Conservation (phyloP, 2,113 vertebrate genomes). For the Megaleporinus macrocephalus region DNA sequence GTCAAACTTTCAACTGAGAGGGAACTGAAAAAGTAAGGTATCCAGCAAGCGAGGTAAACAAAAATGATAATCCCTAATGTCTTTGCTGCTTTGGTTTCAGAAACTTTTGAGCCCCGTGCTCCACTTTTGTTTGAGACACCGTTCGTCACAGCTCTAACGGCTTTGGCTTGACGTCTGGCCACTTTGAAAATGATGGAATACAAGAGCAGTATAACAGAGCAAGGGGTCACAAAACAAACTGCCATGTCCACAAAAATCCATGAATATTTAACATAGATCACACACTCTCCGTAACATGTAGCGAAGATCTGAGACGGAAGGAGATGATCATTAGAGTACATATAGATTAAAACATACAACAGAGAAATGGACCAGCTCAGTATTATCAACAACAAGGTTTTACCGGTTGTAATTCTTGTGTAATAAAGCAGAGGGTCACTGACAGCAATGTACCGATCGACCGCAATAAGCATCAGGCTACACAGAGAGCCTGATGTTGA, state of each 20-base stretch:
- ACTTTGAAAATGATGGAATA: slow-evolving; percentile 26
- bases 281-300: slow-evolving; percentile 33
- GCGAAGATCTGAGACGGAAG: slow-evolving; percentile 1
- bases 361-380: slow-evolving; percentile 62
- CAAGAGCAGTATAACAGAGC: slow-evolving; percentile 10
- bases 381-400: slow-evolving; percentile 48
- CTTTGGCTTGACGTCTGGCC: slow-evolving; percentile 20
- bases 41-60: too few relatives aligned
- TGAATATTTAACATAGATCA: not conserved
- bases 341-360: slow-evolving; percentile 34
- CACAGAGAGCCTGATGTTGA: slow-evolving; percentile 61
- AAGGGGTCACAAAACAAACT: slow-evolving; percentile 1
- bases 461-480: slow-evolving; percentile 61
- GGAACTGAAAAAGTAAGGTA: too few relatives aligned
- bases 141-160: not conserved
- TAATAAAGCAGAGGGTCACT: not conserved
- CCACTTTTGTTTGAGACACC: not conserved
- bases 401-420: slow-evolving; percentile 47
- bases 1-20: not conserved
- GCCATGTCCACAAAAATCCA: not conserved
- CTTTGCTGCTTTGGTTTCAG: too few relatives aligned
- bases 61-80: too few relatives aligned
- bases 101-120: too few relatives aligned
- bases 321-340: slow-evolving; percentile 6
- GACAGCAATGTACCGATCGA: slow-evolving; percentile 66